A percentile compares a stretch with the other conserved stretches of the same genome.
Conservation (phyloP, 2,888 invertebrate genomes). For the Oligia latruncula region DNA sequence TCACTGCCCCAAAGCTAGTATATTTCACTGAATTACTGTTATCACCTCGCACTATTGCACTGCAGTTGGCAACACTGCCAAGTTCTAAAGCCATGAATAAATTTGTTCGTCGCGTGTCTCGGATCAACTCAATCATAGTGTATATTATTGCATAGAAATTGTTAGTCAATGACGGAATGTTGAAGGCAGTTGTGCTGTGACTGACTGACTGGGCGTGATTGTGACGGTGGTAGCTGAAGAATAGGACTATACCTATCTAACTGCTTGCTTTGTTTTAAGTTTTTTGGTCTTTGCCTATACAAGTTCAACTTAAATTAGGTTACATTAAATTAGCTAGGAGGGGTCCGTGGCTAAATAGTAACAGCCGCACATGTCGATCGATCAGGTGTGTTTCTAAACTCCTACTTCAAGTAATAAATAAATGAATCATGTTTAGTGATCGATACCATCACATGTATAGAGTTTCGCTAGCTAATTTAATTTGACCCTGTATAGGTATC, state of each 20-base stretch:
- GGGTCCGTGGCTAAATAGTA: too few relatives aligned
- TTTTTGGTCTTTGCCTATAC: background rate
- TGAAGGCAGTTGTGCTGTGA: background rate
- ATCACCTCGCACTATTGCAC: background rate
- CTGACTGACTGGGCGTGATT: background rate
- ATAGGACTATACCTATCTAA: background rate
- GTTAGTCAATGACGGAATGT: conserved; percentile 4
- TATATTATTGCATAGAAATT: conserved; percentile 10
- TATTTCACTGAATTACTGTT: conserved; percentile 15
- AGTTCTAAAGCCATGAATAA: conserved; percentile 55
- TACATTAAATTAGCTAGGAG: background rate
- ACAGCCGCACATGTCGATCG: too few relatives aligned
- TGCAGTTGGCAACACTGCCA: conserved; percentile 44
- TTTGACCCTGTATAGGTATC: background rate
- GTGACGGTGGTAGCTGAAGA: too few relatives aligned
- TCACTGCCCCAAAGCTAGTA: background rate
- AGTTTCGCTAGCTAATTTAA: background rate
- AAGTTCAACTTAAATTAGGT: background rate
- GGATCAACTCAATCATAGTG: conserved; percentile 39
- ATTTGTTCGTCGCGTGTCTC: conserved; percentile 32
- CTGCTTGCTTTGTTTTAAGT: background rate
- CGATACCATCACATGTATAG: background rate
- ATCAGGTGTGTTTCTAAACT: background rate
- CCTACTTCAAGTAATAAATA: too few relatives aligned
- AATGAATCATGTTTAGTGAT: background rate